These are phyloP conservation scores for Hybos culiciformis DNA, from an alignment of 2,888 invertebrate genomes.

Conservation along the genomic window DNA sequence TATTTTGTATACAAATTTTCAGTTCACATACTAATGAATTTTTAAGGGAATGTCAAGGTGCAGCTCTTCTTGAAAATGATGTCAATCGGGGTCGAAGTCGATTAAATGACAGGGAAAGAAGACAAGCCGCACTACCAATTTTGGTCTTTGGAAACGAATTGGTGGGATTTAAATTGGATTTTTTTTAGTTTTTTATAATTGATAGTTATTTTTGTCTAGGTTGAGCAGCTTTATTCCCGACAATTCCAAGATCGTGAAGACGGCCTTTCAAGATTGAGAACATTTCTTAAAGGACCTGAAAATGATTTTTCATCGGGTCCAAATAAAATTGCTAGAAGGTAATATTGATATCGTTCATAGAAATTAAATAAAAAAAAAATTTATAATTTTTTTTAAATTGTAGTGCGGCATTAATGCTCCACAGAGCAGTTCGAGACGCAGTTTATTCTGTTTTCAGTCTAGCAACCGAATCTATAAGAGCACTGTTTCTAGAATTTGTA, in stretches of 20 bases:
- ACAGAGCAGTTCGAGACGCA: constrained; percentile 70
- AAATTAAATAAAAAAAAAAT: no score
- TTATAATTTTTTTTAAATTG: constrained; percentile 67
- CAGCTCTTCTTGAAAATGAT: constrained; percentile 36
- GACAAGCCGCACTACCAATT: constrained; percentile 80
- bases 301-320: constrained; percentile 33
- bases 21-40: constrained; percentile 76
- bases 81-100: constrained; percentile 38
- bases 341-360: constrained; percentile 11
- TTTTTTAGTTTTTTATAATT: neutral
- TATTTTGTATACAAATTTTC: constrained; percentile 18
- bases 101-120: constrained; percentile 64
- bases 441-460: constrained; percentile 78
- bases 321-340: constrained; percentile 13
- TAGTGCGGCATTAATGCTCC: constrained; percentile 67
- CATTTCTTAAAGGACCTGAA: constrained; percentile 30
- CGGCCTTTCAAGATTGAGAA: constrained; percentile 53
- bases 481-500: constrained; percentile 73
- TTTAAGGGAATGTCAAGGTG: constrained; percentile 53
- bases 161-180: constrained; percentile 37
- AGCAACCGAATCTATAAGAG: constrained; percentile 66
- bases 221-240: constrained; percentile 81
- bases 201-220: constrained; percentile 36
- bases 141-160: constrained; percentile 80
- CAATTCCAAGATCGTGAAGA: constrained; percentile 83